Conservation (phyloP, 2,888 invertebrate genomes). For the Zygogramma bicolorata region DNA sequence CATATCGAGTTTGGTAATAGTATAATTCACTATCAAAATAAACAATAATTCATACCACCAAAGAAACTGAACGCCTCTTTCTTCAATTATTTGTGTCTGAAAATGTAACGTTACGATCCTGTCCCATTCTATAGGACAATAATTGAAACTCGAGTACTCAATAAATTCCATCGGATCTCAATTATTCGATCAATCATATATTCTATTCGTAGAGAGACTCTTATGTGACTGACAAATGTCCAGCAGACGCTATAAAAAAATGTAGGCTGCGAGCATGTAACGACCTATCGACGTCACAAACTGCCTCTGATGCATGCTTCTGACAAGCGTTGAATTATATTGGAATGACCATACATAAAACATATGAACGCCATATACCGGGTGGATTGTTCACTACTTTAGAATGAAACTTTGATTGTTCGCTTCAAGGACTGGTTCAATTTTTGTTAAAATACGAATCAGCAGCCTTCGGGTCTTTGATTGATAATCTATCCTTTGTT, state of each 20-base stretch:
- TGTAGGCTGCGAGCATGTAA: slow-evolving; percentile 25
- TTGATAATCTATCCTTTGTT: too few relatives aligned
- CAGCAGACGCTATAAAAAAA: background rate
- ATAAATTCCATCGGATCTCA: background rate
- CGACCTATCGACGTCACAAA: slow-evolving; percentile 27
- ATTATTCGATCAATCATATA: background rate
- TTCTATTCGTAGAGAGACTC: background rate
- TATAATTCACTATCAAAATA: too few relatives aligned
- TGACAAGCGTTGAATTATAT: slow-evolving; percentile 28
- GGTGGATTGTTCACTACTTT: background rate
- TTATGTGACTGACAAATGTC: background rate
- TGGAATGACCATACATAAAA: slow-evolving; percentile 20
- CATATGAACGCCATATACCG: slow-evolving; percentile 8
- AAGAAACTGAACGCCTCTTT: too few relatives aligned
- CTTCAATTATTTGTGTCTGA: too few relatives aligned
- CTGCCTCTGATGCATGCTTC: slow-evolving; percentile 11
- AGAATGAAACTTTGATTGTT: too few relatives aligned
- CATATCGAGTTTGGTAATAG: too few relatives aligned
- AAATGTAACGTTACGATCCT: background rate
- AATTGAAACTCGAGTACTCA: background rate
- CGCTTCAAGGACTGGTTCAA: too few relatives aligned
- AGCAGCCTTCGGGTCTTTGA: too few relatives aligned
- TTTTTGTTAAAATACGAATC: too few relatives aligned
- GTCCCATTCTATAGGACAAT: background rate
- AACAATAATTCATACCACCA: too few relatives aligned